A percentile compares a stretch with the other conserved stretches of the same genome.
These are phyloP conservation scores for Melopsittacus undulatus DNA, from an alignment of 2,797 vertebrate species.

Conservation along the genomic window DNA sequence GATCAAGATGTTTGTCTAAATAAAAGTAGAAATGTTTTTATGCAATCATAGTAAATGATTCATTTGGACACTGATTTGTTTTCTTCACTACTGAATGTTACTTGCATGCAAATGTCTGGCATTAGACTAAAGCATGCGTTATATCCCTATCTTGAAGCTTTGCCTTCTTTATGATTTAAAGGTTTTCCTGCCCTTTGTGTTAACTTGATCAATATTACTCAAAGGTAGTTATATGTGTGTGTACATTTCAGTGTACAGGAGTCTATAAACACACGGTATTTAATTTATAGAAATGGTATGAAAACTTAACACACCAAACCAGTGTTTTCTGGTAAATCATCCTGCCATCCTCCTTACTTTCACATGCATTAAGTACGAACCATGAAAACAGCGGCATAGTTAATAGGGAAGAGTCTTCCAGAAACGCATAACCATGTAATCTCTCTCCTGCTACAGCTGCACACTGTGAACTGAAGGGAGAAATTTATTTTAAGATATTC, in stretches of 20 bases:
- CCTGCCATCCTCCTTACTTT: neutral
- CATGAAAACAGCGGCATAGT: neutral
- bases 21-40: neutral
- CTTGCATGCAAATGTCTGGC: neutral
- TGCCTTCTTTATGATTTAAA: neutral
- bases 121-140: accelerated
- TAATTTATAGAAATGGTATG: neutral
- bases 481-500: neutral
- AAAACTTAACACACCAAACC: neutral
- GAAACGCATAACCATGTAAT: neutral
- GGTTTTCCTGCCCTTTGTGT: neutral
- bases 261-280: neutral
- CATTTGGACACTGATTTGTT: neutral
- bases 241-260: neutral
- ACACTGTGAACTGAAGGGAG: neutral
- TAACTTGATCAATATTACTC: neutral
- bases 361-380: neutral
- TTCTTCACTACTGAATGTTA: neutral
- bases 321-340: neutral
- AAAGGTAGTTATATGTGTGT: neutral
- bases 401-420: neutral
- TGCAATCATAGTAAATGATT: neutral
- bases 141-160: neutral
- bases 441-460: neutral
- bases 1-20: neutral